These are phyloP conservation scores for Porites rus DNA, from an alignment of 92 coral and sea anemone species.

Conservation along the genomic window DNA sequence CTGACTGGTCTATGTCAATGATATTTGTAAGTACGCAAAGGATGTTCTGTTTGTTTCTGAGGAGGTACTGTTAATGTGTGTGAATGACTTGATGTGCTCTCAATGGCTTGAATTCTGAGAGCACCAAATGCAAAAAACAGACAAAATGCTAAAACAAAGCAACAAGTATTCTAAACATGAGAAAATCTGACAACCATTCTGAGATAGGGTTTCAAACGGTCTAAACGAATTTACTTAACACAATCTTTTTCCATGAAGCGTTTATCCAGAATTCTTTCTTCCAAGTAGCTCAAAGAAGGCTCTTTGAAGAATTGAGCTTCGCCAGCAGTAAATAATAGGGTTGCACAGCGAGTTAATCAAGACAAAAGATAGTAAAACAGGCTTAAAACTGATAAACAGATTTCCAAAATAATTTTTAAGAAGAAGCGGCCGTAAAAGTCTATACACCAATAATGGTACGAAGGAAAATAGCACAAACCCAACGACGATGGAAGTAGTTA, in stretches of 20 bases:
- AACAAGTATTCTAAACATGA: too few relatives aligned
- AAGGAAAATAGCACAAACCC: constrained; percentile 17
- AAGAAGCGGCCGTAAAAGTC: neutral
- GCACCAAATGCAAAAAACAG: too few relatives aligned
- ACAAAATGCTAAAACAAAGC: too few relatives aligned
- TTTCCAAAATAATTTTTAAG: constrained; percentile 15
- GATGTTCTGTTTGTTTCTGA: too few relatives aligned
- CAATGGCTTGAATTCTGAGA: too few relatives aligned
- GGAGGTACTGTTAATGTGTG: too few relatives aligned
- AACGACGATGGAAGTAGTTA: constrained; percentile 20
- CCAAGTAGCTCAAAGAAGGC: constrained; percentile 58
- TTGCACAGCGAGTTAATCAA: constrained; percentile 71
- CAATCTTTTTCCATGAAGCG: neutral
- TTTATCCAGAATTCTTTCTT: neutral
- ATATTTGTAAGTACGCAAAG: too few relatives aligned
- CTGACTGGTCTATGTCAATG: too few relatives aligned
- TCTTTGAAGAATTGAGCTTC: constrained; percentile 75
- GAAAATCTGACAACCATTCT: too few relatives aligned
- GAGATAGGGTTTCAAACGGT: too few relatives aligned
- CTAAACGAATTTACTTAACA: too few relatives aligned
- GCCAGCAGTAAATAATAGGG: constrained; percentile 93
- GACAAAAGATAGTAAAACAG: constrained; percentile 4
- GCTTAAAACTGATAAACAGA: neutral
- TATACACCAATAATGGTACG: neutral
- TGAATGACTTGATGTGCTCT: too few relatives aligned